Evolutionary conservation across 2,797 vertebrate genomes (phyloP).

Genomic region (Erpetoichthys calabaricus): DNA sequence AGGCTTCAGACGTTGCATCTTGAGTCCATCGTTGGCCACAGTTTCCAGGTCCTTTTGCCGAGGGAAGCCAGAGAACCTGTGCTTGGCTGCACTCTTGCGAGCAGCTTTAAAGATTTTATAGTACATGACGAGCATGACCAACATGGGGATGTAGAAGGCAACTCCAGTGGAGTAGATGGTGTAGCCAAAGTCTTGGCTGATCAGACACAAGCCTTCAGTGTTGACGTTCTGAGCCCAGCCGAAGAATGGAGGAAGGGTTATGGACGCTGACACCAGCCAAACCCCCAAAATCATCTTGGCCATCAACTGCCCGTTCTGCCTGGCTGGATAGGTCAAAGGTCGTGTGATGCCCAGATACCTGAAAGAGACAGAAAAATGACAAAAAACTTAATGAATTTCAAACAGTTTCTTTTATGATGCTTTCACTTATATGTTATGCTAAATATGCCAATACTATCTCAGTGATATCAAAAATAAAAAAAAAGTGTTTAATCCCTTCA

Average conservation of each 20-base stretch:
- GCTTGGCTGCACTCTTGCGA: constrained; percentile 59
- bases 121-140: constrained; percentile 68
- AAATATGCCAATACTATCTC: no score
- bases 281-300: constrained; percentile 65
- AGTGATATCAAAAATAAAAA: no score
- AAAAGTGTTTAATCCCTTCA: no score
- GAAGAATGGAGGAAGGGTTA: constrained; percentile 63
- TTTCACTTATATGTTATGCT: no score
- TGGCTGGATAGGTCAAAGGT: constrained; percentile 58
- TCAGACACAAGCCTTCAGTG: constrained; percentile 55
- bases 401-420: background rate
- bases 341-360: constrained; percentile 64
- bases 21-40: constrained; percentile 42
- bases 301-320: constrained; percentile 63
- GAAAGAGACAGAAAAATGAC: constrained; percentile 6
- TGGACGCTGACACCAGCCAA: constrained; percentile 60
- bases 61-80: constrained; percentile 49
- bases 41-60: constrained; percentile 43
- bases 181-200: constrained; percentile 65
- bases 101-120: constrained; percentile 66
- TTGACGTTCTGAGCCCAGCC: constrained; percentile 64
- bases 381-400: background rate
- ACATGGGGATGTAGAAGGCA: constrained; percentile 68
- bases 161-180: constrained; percentile 65
- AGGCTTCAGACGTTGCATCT: constrained; percentile 56